Evolutionary conservation across 2,888 invertebrate genomes (phyloP), one percentile per base, ranked within the genome.

Genomic region (Busseola fusca): DNA sequence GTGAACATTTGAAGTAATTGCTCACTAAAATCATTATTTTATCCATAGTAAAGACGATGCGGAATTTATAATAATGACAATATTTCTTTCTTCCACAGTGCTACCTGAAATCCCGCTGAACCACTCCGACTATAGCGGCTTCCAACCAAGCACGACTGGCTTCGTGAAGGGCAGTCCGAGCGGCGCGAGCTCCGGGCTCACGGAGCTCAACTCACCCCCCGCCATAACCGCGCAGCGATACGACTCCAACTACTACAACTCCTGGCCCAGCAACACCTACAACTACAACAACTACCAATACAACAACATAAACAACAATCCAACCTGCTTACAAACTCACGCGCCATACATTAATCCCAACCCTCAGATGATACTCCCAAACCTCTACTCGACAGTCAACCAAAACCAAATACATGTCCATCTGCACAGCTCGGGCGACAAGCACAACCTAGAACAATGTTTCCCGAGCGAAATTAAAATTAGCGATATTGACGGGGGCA

Each of bases 391-490:
- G 57, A 98, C 98, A 37, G 98, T 98, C 68, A 98, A 98, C 90
- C 98, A 98, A 92, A 98, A 98, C 91, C 98, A 98, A 95, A 98
- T 98, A 76, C 98, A 98, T 89, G 96, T 98, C 34, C 98, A 98
- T 87, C 91, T 97, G 42, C 98, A 98, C 91, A 97, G 97, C 64
- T 94, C 96, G 27, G 93, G 96, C 10, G 97, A 97, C 67, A 97
- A 97, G 89, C 92, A 97, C 81, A 97, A 97, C 81, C 85, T 97
- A 81, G 97, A 97, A 82, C 97, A 97, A 87, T 97, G 96, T 82
- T 93, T 97, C 76, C 96, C 96, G 62, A 93, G 95, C 79, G 96
- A 96, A 85, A 94, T 97, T 62, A 96, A 97, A 85, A 96, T 97
- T 69, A 96, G 97, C 81, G 96, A 97, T 83, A 94, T 96, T 27